A percentile compares a stretch with the other conserved stretches of the same genome.
Evolutionary conservation across 2,113 vertebrate species (phyloP).

Genomic region (Pseudorectes ferrugineus): DNA sequence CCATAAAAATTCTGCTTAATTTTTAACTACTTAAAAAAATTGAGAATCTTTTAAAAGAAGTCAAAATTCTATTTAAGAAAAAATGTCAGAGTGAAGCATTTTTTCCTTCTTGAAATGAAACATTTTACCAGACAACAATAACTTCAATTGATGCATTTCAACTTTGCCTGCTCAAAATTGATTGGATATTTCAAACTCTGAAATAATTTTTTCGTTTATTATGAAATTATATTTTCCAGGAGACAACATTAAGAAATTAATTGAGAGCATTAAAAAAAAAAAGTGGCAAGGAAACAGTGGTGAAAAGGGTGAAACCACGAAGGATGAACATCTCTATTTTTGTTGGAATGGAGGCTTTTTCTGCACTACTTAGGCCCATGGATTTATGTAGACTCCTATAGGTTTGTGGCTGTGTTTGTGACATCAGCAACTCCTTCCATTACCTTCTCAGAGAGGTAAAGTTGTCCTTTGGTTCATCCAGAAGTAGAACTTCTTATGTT

Average conservation of each 20-base stretch:
- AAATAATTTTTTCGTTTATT: not conserved
- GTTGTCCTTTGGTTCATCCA: not conserved
- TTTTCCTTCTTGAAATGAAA: not conserved
- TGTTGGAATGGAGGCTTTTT: not conserved
- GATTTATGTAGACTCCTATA: not conserved
- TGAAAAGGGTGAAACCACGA: not conserved
- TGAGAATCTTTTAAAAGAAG: not conserved
- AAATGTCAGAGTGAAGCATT: not conserved
- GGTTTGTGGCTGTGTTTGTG: not conserved
- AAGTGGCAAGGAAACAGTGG: fast-evolving
- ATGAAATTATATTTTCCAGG: not conserved
- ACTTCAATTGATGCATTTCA: fast-evolving
- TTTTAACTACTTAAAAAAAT: not conserved
- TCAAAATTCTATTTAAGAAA: not conserved
- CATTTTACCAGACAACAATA: not conserved
- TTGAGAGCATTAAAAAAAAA: not conserved
- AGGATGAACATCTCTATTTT: not conserved
- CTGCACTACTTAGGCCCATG: not conserved
- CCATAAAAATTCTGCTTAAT: not conserved
- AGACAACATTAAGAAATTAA: not conserved
- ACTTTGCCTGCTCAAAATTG: not conserved
- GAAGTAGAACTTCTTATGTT: not conserved
- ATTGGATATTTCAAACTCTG: not conserved
- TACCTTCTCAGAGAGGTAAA: not conserved
- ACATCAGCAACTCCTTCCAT: not conserved